Evolutionary conservation across 2,797 vertebrate genomes (phyloP).

Genomic region (Melanotaenia trifasciata): DNA sequence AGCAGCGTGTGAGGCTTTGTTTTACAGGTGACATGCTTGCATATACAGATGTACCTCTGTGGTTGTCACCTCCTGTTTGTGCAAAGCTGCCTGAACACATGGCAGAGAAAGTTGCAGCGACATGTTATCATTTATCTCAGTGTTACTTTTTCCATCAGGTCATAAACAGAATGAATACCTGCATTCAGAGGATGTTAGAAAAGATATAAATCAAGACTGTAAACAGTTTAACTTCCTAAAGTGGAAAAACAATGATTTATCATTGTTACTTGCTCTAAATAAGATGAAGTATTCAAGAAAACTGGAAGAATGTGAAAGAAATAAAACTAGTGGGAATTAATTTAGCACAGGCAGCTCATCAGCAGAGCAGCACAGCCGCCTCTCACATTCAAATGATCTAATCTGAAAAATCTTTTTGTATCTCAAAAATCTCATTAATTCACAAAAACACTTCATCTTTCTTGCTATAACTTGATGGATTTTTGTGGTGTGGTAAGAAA

Average conservation of each 20-base stretch:
- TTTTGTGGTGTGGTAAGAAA: neutral
- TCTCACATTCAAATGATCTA: neutral
- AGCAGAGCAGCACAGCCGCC: neutral
- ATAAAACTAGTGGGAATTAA: conserved; percentile 21
- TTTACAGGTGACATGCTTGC: conserved; percentile 62
- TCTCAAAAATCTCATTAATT: neutral
- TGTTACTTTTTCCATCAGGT: conserved; percentile 47
- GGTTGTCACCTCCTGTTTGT: conserved; percentile 39
- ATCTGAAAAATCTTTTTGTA: neutral
- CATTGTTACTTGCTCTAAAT: conserved; percentile 52
- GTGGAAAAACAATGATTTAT: conserved; percentile 43
- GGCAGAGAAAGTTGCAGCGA: conserved; percentile 36
- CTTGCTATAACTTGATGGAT: neutral
- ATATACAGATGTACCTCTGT: conserved; percentile 51
- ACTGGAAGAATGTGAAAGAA: conserved; percentile 23
- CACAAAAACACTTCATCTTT: neutral
- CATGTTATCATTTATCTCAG: conserved; percentile 57
- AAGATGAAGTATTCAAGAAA: conserved; percentile 51
- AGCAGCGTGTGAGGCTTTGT: conserved; percentile 49
- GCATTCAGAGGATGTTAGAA: conserved; percentile 48
- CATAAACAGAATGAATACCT: conserved; percentile 68
- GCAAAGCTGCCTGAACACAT: conserved; percentile 33
- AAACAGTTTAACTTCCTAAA: conserved; percentile 38
- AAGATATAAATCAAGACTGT: conserved; percentile 60
- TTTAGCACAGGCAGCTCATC: neutral